These are phyloP conservation scores for Meriones unguiculatus DNA, from an alignment of 2,113 vertebrate species.

Conservation along the genomic window DNA sequence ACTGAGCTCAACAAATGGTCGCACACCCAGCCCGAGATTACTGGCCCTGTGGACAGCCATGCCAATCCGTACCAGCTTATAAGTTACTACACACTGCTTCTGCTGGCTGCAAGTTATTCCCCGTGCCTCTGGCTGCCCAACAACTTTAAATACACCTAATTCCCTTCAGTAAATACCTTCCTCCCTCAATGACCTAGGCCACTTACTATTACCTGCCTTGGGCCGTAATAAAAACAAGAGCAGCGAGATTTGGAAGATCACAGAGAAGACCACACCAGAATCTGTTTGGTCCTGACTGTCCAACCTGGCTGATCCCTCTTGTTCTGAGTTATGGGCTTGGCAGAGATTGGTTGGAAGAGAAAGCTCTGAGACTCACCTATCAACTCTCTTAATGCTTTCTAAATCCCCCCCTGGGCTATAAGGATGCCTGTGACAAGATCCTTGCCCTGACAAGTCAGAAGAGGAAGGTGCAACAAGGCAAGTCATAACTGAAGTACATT, in stretches of 20 bases:
- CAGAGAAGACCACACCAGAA: not conserved
- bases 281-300: not conserved
- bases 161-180: not conserved
- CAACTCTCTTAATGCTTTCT: not conserved
- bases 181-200: not conserved
- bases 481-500: not conserved
- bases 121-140: not conserved
- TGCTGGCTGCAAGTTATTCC: not conserved
- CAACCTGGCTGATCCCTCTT: not conserved
- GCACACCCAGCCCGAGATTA: not conserved
- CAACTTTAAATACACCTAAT: not conserved
- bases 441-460: not conserved
- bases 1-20: not conserved
- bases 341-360: not conserved
- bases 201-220: not conserved
- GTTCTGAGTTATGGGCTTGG: not conserved
- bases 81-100: not conserved
- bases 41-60: not conserved
- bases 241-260: not conserved
- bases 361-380: not conserved
- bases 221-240: not conserved
- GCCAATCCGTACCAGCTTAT: not conserved
- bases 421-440: not conserved
- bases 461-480: not conserved
- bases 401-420: not conserved